Evolutionary conservation across 2,888 invertebrate genomes (phyloP), one percentile per base, ranked within the genome.

Genomic region (Pycnomerus fuliginosus): DNA sequence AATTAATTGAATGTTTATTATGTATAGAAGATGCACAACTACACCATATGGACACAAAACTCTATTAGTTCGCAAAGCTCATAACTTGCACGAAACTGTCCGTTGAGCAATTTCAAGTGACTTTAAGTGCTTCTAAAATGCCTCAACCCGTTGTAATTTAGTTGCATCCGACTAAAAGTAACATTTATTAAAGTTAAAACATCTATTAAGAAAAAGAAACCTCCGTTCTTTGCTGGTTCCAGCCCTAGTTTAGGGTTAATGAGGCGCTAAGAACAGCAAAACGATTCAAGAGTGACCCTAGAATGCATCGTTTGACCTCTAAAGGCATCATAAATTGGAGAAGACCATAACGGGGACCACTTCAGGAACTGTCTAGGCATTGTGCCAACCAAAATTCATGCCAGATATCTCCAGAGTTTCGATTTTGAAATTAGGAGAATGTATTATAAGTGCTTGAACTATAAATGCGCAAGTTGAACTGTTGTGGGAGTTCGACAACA

Each of bases 261-360:
- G 62, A 58, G 62, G 57, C 60, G 57, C 55, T 61, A 60, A 60
- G 58, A 50, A 55, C 47, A 14, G 48, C 38, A 30, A 44, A 44
- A 44, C 46, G 42, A 33, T 40, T 42, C 47, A 46, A 43, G 50
- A 52, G 47, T 55, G 56, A 55, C 56, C 55, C 55, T 32, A 37
- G 44, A 44, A 49, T 57, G 55, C 52, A 60, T 53, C 58, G 63
- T 61, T 64, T 59, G 60, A 64, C 60, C 63, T 55, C 60, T 49
- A 44, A 52, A 39, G 43, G 41, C 48, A 51, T 55, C 60, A 57
- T 64, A 65, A 63, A 65, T 65, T 53, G 53, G 44, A 44, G 46
- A 52, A 48, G 53, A 53, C 58, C 55, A 57, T 56, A 60, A 58
- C 56, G 56, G 52, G n/a, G 50, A 61, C 58, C 61, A 55, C 58